Base-by-base conservation (phyloP, 1,140 invertebrate species). In the Drosophila nannoptera region DNA sequence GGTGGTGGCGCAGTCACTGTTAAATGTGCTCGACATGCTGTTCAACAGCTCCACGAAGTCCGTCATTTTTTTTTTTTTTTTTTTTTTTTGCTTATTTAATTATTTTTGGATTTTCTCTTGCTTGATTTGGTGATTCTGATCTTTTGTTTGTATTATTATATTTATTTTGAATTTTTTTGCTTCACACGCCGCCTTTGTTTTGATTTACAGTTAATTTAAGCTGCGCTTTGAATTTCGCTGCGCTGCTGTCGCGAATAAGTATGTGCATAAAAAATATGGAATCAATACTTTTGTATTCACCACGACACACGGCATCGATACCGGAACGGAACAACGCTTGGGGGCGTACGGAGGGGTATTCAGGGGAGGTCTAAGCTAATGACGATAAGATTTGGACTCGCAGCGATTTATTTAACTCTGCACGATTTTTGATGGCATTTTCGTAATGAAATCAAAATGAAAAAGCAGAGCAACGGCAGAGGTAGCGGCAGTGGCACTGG, bases 11-110 rank as follows among this genome's bases (percentile, higher is more conserved):
- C 87, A 87, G 50, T 89, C 87, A 52, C 71, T 75, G 55, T 89
- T 88, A 52, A 89, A 89, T 4, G 69, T 89, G 42, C 73, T 86
- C 22, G 81, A 69, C 87, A 89, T 89, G 66, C 84, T 87, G 67
- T 77, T 88, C 16, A 89, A 54, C 52, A 89, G 77, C 66, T 84
- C 78, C 56, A 77, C 75, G 56, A 53, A 75, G 70, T 88, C 87
- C 62, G 87, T 88, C 86, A 88, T 88, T 56, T 61, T 78, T 35
- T 40, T 36, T n/a, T 11, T 7, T 7, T 16, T 5, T 52, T 42
- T n/a, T n/a, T 35, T 16, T 53, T 9, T 7, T 54, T 33, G 31
- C 40, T 16, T 35, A 40, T 65, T 36, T 7, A 38, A 32, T 63
- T 42, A 12, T 7, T 55, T 55, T 64, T 43, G 12, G 14, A 6